These are phyloP conservation scores for Tenthredo distinguenda DNA, from an alignment of 2,888 invertebrate genomes.

Conservation along the genomic window DNA sequence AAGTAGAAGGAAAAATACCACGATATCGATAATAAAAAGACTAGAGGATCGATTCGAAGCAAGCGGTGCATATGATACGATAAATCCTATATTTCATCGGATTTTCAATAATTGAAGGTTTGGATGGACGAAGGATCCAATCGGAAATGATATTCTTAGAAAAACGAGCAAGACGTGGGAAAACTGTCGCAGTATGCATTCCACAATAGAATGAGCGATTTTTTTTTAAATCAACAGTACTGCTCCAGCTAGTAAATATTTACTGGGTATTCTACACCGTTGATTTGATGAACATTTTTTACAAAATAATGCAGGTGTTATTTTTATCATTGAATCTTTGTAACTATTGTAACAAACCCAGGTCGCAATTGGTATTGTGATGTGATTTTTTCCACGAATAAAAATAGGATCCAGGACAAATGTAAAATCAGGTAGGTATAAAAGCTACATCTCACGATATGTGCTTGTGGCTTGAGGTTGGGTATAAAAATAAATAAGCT, in stretches of 20 bases:
- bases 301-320: neutral
- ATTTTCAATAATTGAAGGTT: slow-evolving; percentile 8
- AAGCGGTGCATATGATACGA: neutral
- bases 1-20: neutral
- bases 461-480: slow-evolving; percentile 4
- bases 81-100: neutral
- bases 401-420: slow-evolving; percentile 26
- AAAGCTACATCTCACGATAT: slow-evolving; percentile 16
- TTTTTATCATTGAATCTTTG: neutral
- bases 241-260: neutral
- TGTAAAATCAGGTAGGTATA: slow-evolving; percentile 39
- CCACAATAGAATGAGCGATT: neutral
- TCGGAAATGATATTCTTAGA: neutral
- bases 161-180: neutral
- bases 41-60: neutral
- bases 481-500: slow-evolving; percentile 35
- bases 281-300: neutral
- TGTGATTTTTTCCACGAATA: neutral
- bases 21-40: neutral
- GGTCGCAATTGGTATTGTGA: neutral
- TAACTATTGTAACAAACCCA: neutral
- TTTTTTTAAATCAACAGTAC: neutral
- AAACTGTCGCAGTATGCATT: too few species aligned
- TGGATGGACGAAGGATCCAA: neutral
- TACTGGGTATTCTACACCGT: neutral